Evolutionary conservation across 2,888 invertebrate genomes (phyloP).

Genomic region (Boloria euphrosyne): DNA sequence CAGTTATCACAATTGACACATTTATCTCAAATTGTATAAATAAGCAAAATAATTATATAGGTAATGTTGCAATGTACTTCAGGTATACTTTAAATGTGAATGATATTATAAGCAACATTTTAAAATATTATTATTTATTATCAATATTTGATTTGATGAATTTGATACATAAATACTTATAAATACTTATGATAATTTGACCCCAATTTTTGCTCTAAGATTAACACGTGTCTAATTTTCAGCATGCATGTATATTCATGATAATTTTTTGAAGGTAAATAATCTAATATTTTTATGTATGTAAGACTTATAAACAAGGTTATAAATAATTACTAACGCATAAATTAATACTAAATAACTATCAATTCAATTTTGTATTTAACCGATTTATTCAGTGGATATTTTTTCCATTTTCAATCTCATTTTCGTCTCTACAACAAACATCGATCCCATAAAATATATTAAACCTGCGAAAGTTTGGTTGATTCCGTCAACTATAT

Average conservation of each 20-base stretch:
- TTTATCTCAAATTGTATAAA: no score
- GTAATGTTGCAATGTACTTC: no score
- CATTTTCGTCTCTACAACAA: no score
- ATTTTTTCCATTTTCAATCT: background rate
- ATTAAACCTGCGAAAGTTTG: no score
- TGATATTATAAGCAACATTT: background rate
- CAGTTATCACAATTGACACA: no score
- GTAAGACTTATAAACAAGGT: background rate
- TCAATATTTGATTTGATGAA: no score
- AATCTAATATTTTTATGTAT: background rate
- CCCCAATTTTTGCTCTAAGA: slow-evolving; percentile 14
- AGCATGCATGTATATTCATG: slow-evolving; percentile 7
- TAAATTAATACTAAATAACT: background rate
- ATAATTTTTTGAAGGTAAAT: slow-evolving; percentile 13
- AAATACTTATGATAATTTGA: slow-evolving; percentile 11
- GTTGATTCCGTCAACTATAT: no score
- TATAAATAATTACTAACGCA: background rate
- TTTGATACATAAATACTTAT: no score
- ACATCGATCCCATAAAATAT: no score
- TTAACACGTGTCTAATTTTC: slow-evolving; percentile 10
- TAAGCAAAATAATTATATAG: no score
- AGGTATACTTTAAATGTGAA: background rate
- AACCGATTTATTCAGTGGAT: background rate
- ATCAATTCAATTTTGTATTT: no score
- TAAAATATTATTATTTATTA: background rate